Evolutionary conservation across 2,797 vertebrate genomes (phyloP).

Genomic region (Anguilla pacifica): DNA sequence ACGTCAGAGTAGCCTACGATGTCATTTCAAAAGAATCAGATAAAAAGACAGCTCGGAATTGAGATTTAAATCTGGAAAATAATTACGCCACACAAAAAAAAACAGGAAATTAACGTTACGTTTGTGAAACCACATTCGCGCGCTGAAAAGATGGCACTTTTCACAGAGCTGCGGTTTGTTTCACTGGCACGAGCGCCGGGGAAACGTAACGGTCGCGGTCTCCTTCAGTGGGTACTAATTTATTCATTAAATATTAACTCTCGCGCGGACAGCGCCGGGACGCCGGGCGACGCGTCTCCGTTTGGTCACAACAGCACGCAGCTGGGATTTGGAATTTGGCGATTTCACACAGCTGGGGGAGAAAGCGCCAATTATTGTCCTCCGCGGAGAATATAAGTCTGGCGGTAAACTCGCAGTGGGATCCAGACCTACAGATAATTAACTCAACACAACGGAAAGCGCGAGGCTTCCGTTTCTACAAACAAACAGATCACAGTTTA

Average conservation of each 20-base stretch:
- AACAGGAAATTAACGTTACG: too few species aligned
- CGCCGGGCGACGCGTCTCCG: constrained; percentile 75
- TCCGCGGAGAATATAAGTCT: constrained; percentile 64
- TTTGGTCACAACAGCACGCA: constrained; percentile 69
- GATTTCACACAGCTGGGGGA: constrained; percentile 71
- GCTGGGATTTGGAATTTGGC: constrained; percentile 66
- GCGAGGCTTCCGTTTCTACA: constrained; percentile 52
- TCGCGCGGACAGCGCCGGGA: constrained; percentile 67
- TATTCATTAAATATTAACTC: constrained; percentile 83
- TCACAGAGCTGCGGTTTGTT: constrained; percentile 36
- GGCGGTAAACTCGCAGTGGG: constrained; percentile 72
- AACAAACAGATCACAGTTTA: constrained; percentile 43
- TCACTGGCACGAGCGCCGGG: constrained; percentile 55
- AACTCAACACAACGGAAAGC: constrained; percentile 70
- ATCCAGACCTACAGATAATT: constrained; percentile 69
- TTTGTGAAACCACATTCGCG: constrained; percentile 22
- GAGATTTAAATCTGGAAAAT: background rate
- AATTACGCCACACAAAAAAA: background rate
- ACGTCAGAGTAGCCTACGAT: background rate
- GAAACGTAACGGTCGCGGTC: constrained; percentile 52
- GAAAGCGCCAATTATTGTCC: constrained; percentile 71
- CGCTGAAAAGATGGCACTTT: constrained; percentile 33
- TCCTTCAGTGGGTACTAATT: constrained; percentile 79
- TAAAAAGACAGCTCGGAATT: too few species aligned
- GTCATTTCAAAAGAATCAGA: background rate